Base-by-base conservation (phyloP, 2,888 invertebrate species). In the Nysson spinosus region DNA sequence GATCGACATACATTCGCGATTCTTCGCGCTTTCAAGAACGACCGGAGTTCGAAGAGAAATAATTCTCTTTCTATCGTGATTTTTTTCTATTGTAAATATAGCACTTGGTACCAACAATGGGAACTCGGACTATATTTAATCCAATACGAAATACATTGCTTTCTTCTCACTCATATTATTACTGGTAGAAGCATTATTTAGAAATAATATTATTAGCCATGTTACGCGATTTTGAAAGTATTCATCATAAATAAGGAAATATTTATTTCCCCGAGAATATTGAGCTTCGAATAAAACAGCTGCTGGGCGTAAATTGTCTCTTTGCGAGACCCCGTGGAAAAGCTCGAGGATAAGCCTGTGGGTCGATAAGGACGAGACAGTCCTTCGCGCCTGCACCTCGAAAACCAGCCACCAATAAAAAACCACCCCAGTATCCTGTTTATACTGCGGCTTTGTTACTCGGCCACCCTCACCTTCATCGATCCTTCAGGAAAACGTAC, bases 391-490 rank as follows among this genome's bases (percentile, higher is more conserved):
- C 49, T 71, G 69, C 55, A 69, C 60, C 62, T 54, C 64, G 49
- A 55, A 61, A 71, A 75, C 52, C 56, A 46, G 37, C 56, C 61
- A 46, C 56, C 71, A 62, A 74, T 71, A 71, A 75, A 64, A 58
- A 68, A 74, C 57, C 72, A 67, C 57, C 60, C 63, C 58, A 28
- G 52, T 56, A 54, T 55, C 42, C 63, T 69, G 69, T 72, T 75
- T 69, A 58, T 72, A 56, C 58, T 47, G 50, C 30, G 42, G 52
- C 63, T 66, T 75, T 69, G 72, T 75, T 64, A 54, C 61, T 58
- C 58, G 50, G 50, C 72, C 75, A 66, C 72, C 75, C 61, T 66
- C 72, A 60, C 66, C 63, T 75, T 61, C 63, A 72, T 75, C 75
- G 74, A 72, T 75, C 72, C 60, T 22, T 22, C 43, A 26, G 43